Base-by-base conservation (phyloP, 2,113 vertebrate genomes). In the human region DNA sequence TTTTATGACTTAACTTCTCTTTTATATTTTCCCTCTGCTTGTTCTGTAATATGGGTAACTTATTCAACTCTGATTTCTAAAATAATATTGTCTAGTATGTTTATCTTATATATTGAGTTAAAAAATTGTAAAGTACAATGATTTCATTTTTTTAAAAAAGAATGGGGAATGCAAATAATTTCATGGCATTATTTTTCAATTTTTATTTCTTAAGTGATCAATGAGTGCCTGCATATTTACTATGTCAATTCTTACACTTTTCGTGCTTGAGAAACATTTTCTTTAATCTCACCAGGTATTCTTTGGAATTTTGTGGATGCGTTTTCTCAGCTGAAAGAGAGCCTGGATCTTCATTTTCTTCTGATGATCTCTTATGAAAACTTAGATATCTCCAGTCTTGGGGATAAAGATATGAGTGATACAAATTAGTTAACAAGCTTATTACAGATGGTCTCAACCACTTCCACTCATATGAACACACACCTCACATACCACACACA, bases 81-180 rank as follows among this genome's bases (percentile, higher is more conserved):
- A 95, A 50, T 76, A 94, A 70, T 85, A 43, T 35, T 91, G 7
- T 85, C 83, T 89, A 59, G 17, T 61, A 61, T 94, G 8, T 68
- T 94, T 92, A 70, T 57, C 59, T 68, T n/a, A 43, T 30, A 84
- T 94, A 73, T 12, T 68, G 14, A 57, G 12, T 81, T 57, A 66
- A 40, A 40, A 85, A 11, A 0, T 76, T 75, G 20, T 38, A 23
- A 64, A 87, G 30, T 83, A 84, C 52, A 90, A n/a, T n/a, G 30
- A 57, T 68, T 84, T 81, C 50, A 66, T 25, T 48, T 93, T 94
- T 89, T 27, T 10, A 99, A 55, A 7, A 7, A 55, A 55, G 52
- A 55, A 55, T 68, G 35, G 4, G 1, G 61, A 68, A 32, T 40
- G 4, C 8, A 78, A 40, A 30, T 30, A 50, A 30, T 8, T 68